Percentiles rank a stretch among this genome's conserved stretches.
Conservation (phyloP, 2,113 vertebrate genomes). For the Lepisosteus oculatus region DNA sequence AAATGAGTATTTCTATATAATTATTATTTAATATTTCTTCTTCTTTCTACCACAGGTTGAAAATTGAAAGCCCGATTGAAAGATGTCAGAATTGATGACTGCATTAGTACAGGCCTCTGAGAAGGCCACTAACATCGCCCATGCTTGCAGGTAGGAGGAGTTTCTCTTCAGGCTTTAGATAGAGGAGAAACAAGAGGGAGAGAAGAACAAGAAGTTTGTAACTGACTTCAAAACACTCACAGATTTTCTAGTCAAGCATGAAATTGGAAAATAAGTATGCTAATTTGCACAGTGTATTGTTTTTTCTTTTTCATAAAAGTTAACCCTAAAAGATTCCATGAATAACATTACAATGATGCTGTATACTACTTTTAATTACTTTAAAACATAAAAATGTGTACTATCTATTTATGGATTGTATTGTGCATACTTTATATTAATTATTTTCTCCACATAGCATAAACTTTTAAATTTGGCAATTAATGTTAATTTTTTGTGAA, state of each 20-base stretch:
- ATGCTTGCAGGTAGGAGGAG: conserved; percentile 33
- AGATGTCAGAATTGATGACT: conserved; percentile 29
- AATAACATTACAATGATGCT: too few relatives aligned
- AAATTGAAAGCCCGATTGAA: conserved; percentile 17
- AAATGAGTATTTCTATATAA: too few relatives aligned
- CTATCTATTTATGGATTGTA: too few relatives aligned
- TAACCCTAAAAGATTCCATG: too few relatives aligned
- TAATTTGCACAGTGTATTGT: not conserved
- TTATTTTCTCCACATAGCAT: too few relatives aligned
- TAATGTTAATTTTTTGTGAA: too few relatives aligned
- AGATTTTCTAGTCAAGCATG: conserved; percentile 39
- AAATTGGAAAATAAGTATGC: conserved; percentile 35
- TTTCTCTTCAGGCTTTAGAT: conserved; percentile 33
- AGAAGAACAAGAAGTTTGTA: conserved; percentile 36
- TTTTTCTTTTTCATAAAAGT: too few relatives aligned
- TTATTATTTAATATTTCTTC: not conserved
- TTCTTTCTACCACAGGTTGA: not conserved
- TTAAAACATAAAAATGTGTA: too few relatives aligned
- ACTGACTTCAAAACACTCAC: conserved; percentile 43
- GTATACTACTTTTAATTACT: too few relatives aligned
- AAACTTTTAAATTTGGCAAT: too few relatives aligned
- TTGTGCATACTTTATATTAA: too few relatives aligned
- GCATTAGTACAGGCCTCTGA: conserved; percentile 31
- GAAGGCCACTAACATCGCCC: conserved; percentile 40
- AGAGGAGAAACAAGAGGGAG: conserved; percentile 32